These are phyloP conservation scores for Mayetiola destructor DNA, from an alignment of 2,888 invertebrate species.

Conservation along the genomic window DNA sequence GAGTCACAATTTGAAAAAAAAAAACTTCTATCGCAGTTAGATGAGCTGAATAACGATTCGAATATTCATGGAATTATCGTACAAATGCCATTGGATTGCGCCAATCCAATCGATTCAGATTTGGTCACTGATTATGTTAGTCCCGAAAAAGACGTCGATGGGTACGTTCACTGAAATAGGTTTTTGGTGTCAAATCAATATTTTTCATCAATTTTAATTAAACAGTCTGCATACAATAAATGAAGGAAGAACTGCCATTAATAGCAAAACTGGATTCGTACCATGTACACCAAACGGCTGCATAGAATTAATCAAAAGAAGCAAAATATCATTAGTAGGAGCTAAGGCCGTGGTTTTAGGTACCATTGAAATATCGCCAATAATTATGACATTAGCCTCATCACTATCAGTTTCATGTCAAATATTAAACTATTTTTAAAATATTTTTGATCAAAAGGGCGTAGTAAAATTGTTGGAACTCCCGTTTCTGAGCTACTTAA, in stretches of 20 bases:
- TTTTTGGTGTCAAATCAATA: neutral
- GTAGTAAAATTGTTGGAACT: constrained; percentile 96
- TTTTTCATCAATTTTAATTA: neutral
- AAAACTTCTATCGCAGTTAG: constrained; percentile 24
- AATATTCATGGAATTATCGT: constrained; percentile 88
- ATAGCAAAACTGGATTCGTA: constrained; percentile 76
- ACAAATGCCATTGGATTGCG: constrained; percentile 86
- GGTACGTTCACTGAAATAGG: constrained; percentile 44
- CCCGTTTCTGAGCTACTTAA: constrained; percentile 87
- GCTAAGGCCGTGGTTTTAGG: constrained; percentile 86
- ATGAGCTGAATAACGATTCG: constrained; percentile 62
- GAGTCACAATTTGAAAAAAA: too few species aligned
- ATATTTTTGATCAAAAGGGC: constrained; percentile 21
- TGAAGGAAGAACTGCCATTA: constrained; percentile 81
- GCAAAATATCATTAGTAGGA: constrained; percentile 63
- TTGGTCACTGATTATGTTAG: constrained; percentile 75
- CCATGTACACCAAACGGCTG: constrained; percentile 97
- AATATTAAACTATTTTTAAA: too few species aligned
- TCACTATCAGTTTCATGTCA: neutral
- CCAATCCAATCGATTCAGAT: constrained; percentile 68
- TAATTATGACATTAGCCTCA: neutral
- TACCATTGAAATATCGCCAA: neutral
- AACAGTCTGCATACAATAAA: constrained; percentile 74
- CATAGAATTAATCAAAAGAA: constrained; percentile 74
- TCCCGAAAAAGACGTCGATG: constrained; percentile 89